Evolutionary conservation across 1,140 invertebrate genomes (phyloP), one percentile per base, ranked within the genome.

Genomic region (Mactra quadrangularis): DNA sequence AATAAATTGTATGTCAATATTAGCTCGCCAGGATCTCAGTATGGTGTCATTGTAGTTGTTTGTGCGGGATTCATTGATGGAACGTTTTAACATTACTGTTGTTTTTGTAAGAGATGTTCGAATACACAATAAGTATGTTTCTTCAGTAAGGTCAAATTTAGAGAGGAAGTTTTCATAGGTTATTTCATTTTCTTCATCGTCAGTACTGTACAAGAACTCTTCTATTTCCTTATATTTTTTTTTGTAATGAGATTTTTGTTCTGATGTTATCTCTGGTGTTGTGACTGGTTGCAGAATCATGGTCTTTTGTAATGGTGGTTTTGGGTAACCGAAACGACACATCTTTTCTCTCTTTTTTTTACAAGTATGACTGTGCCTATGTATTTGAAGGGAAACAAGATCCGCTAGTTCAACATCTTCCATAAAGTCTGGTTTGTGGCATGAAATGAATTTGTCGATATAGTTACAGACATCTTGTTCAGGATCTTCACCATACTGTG

Each of bases 1-100:
- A 45, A 88, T 77, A 68, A 77, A 86, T 47, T 87, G 84, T 15
- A 87, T 72, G 29, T 86, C 64, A 52, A 66, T 62, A 60, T 83
- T 83, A 33, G 82, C 71, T 55, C 62, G 38, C 82, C 82, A 83
- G 38, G 45, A 62, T 29, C 59, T 35, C n/a, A 77, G 33, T 11
- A 84, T 6, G 50, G 47, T 33, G 33, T 35, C 66, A 25, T 77
- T 84, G 31, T 84, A 77, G 19, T n/a, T n/a, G n/a, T n/a, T n/a
- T n/a, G n/a, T n/a, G n/a, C n/a, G n/a, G n/a, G n/a, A n/a, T n/a
- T n/a, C n/a, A n/a, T n/a, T n/a, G n/a, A n/a, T n/a, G n/a, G n/a
- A n/a, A n/a, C n/a, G n/a, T n/a, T n/a, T n/a, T n/a, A n/a, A n/a
- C n/a, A n/a, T n/a, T n/a, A n/a, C n/a, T n/a, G n/a, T n/a, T n/a